These are phyloP conservation scores for Accipiter cooperii DNA, from an alignment of 2,113 vertebrate species.

Conservation along the genomic window DNA sequence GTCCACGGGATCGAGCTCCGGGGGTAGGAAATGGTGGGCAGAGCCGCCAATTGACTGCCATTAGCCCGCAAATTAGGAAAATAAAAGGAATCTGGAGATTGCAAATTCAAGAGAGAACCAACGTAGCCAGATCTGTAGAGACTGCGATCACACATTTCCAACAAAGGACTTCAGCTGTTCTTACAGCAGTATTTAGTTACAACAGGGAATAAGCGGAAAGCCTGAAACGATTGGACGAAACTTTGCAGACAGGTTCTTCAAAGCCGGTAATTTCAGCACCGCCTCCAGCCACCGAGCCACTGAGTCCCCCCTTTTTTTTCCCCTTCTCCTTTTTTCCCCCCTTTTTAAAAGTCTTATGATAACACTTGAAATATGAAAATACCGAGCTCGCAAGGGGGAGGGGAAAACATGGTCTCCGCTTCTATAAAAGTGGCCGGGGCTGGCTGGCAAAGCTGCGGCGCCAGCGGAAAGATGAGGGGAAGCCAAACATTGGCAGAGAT, in stretches of 20 bases:
- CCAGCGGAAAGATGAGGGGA: not conserved
- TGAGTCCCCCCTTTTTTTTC: not conserved
- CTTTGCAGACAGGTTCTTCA: slow-evolving; percentile 78
- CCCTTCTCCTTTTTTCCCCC: too few relatives aligned
- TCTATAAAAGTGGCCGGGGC: not conserved
- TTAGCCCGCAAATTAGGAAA: slow-evolving; percentile 88
- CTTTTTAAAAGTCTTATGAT: slow-evolving; percentile 52
- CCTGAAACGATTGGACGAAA: slow-evolving; percentile 76
- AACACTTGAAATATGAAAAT: slow-evolving; percentile 66
- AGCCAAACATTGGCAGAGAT: not conserved
- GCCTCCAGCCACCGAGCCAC: slow-evolving; percentile 68
- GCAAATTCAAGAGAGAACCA: slow-evolving; percentile 89
- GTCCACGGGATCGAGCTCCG: slow-evolving; percentile 89
- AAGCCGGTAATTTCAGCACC: slow-evolving; percentile 75
- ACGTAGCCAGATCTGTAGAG: slow-evolving; percentile 91
- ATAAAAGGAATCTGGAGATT: slow-evolving; percentile 87
- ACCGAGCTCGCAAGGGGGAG: not conserved
- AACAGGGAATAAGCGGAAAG: slow-evolving; percentile 83
- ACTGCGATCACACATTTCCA: slow-evolving; percentile 96
- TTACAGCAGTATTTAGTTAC: slow-evolving; percentile 86
- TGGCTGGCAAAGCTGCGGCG: not conserved
- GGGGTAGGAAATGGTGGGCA: slow-evolving; percentile 85
- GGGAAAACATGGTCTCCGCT: not conserved
- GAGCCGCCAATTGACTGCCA: slow-evolving; percentile 86
- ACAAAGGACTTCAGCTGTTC: slow-evolving; percentile 81